Base-by-base conservation (phyloP, 1,140 invertebrate genomes). In the Lanistes nyassanus region DNA sequence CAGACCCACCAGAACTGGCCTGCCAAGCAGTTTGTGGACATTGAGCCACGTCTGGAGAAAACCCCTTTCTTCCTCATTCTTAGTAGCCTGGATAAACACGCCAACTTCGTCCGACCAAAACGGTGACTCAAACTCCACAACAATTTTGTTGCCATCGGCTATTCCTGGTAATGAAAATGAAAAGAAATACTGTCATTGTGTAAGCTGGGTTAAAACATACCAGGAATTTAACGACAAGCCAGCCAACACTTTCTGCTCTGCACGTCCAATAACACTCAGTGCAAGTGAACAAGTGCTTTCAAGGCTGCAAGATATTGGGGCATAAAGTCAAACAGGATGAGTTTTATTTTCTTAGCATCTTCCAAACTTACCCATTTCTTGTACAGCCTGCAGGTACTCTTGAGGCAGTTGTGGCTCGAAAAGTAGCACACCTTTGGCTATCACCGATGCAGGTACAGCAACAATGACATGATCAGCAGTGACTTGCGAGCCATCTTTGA, bases 41-140 rank as follows among this genome's bases (percentile, higher is more conserved):
- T 85, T 85, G 51, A 78, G 37, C 84, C 84, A 85, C 2, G 76
- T 77, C 51, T 80, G 80, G 21, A 84, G 74, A 37, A 80, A 67
- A 19, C 82, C 82, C 58, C 70, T 62, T 23, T 80, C 76, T 9
- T 71, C 72, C 2, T 72, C 72, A 21, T 66, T 39, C 21, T 58
- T 29, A 16, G 78, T 75, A 34, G 77, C 78, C 66, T 76, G 75
- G 21, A 78, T 47, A 76, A 84, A 85, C 21, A 83, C 76, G 47
- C 81, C 82, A 53, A 79, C 42, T 53, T 85, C 81, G 23, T 64
- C 51, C 0, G 84, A 80, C 84, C 84, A 85, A 66, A 85, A 85
- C 16, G 80, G 72, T 56, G 78, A 55, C 51, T 81, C 76, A 77
- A 85, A 85, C 26, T 81, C 76, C 47, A 85, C 72, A 36, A 85